Base-by-base conservation (phyloP, 2,113 vertebrate species). In the Phaetusa simplex region DNA sequence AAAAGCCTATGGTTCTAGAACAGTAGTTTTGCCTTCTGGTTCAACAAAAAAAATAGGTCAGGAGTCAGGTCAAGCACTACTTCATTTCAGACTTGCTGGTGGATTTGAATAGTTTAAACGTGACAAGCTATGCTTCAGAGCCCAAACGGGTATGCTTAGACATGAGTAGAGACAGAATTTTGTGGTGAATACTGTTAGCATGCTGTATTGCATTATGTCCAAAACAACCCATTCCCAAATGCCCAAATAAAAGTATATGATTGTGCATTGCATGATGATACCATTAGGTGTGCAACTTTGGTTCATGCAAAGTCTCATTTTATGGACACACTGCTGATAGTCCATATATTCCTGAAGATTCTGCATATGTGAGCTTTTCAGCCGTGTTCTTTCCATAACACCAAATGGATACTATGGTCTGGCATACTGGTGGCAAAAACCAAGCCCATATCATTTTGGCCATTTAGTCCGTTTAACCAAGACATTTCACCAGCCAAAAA, bases 341-440 rank as follows among this genome's bases (percentile, higher is more conserved):
- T 93, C 91, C 81, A 62, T 87, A 77, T 62, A 32, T 92, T 92
- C 93, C 79, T 93, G 91, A 94, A 95, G 94, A 95, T 80, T 90
- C 76, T 87, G 56, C 50, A 23, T 59, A 29, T 40, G 27, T 62
- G 27, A 94, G 95, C 14, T 61, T n/a, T 62, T 98, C 98, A 99
- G 94, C 99, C 98, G 0, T 99, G 99, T 96, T 99, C 99, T 96
- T 99, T 99, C 99, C 99, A 99, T 97, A 99, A 98, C 53, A 99
- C 99, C 98, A 99, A 96, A 96, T 99, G 99, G 98, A 99, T 99
- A 98, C 99, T 99, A 98, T 99, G 99, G 97, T 99, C 99, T 4
- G 99, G 99, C 99, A 99, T 99, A 98, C 99, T 99, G 94, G 99
- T 99, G 92, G 99, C 99, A 91, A 99, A 99, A 96, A 99, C 99